These are phyloP conservation scores for Drosophila simulans DNA, from an alignment of 1,140 invertebrate genomes.

Conservation along the genomic window DNA sequence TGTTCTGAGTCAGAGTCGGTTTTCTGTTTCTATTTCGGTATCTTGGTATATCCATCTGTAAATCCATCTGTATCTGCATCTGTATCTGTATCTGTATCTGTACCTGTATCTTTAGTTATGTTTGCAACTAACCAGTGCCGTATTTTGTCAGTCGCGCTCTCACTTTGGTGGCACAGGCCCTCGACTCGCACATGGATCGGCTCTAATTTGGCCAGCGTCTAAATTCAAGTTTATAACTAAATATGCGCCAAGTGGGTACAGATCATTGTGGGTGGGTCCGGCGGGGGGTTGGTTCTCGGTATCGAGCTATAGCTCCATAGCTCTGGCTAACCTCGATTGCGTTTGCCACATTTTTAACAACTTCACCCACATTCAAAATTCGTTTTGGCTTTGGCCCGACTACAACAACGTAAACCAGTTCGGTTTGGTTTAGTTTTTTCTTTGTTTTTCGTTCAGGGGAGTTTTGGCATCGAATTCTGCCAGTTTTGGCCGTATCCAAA, in stretches of 20 bases:
- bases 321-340: conserved; percentile 72
- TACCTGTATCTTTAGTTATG: not conserved
- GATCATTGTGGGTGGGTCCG: conserved; percentile 1
- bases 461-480: conserved; percentile 39
- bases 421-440: conserved; percentile 42
- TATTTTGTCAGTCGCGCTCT: conserved; percentile 30
- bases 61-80: conserved; percentile 34
- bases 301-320: conserved; percentile 9
- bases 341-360: conserved; percentile 80
- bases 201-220: conserved; percentile 69
- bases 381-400: conserved; percentile 72
- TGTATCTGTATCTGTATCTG: not conserved
- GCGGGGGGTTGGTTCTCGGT: not conserved
- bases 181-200: conserved; percentile 20
- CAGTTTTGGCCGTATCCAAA: conserved; percentile 40
- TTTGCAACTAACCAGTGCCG: conserved; percentile 10
- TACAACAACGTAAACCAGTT: conserved; percentile 60
- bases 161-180: conserved; percentile 17
- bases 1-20: conserved; percentile 34
- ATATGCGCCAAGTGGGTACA: conserved; percentile 61
- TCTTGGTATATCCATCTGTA: conserved; percentile 20
- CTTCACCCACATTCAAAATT: conserved; percentile 82
- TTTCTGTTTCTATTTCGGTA: conserved; percentile 13
- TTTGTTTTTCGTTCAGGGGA: conserved; percentile 33
- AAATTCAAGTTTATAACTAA: conserved; percentile 81